Conservation (phyloP, 30 jellyfish, hydroid and myxozoan species). For the Clytia hemisphaerica region DNA sequence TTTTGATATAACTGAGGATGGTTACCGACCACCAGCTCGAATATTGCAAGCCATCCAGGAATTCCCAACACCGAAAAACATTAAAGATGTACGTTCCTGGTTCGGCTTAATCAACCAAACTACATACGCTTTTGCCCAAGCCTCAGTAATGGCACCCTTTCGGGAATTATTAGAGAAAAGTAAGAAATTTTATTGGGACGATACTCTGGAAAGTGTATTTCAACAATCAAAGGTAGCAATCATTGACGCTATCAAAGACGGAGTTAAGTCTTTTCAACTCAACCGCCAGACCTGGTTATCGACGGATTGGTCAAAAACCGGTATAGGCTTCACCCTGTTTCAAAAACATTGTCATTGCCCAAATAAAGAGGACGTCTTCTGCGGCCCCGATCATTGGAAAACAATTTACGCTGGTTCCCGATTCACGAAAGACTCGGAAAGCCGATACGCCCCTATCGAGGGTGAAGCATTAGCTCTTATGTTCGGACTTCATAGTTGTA, state of each 20-base stretch:
- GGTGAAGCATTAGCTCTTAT: constrained; percentile 23
- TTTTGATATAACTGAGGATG: not conserved
- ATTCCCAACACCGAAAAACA: constrained; percentile 25
- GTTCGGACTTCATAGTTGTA: not conserved
- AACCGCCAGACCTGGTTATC: not conserved
- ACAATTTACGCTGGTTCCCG: constrained; percentile 25
- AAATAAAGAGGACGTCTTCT: not conserved
- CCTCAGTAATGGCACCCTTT: constrained; percentile 27
- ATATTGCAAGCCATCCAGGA: constrained; percentile 12
- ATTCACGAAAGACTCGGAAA: constrained; percentile 1
- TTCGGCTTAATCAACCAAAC: constrained; percentile 20
- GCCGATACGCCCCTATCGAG: constrained; percentile 14
- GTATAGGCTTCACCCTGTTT: constrained; percentile 1
- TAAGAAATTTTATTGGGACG: constrained; percentile 22
- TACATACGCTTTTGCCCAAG: constrained; percentile 20
- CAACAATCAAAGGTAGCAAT: not conserved
- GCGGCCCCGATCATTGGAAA: constrained; percentile 7
- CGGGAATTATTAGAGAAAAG: constrained; percentile 4
- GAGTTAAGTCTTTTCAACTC: not conserved
- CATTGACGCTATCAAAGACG: not conserved
- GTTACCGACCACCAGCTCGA: not conserved
- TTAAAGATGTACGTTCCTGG: constrained; percentile 21
- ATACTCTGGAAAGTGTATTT: constrained; percentile 7
- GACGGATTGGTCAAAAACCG: constrained; percentile 1
- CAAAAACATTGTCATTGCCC: constrained; percentile 13